Evolutionary conservation across 2,113 vertebrate species (phyloP).

Genomic region (Eulemur rufifrons): DNA sequence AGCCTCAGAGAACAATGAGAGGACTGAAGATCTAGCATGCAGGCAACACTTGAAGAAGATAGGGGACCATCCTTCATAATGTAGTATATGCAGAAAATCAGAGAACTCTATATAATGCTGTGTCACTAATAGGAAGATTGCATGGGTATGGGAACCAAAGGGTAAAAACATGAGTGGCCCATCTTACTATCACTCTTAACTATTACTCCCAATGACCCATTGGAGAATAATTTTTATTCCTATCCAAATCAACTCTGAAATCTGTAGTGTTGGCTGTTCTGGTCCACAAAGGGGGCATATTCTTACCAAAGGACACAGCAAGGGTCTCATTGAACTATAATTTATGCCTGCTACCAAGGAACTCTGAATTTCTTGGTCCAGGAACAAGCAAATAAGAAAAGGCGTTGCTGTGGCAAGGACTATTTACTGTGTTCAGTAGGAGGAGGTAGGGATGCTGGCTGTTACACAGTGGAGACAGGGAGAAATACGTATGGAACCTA

Average conservation of each 20-base stretch:
- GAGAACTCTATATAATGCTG: not conserved
- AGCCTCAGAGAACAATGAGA: not conserved
- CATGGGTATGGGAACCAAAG: not conserved
- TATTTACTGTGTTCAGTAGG: not conserved
- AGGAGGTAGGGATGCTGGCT: not conserved
- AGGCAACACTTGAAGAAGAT: not conserved
- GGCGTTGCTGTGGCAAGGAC: not conserved
- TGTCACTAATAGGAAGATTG: not conserved
- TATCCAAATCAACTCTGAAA: not conserved
- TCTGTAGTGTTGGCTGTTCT: not conserved
- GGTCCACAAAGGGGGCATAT: not conserved
- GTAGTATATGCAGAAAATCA: not conserved
- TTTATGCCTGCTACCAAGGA: not conserved
- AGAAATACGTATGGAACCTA: not conserved
- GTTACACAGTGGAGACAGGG: not conserved
- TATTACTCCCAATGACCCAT: not conserved
- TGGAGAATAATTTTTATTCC: not conserved
- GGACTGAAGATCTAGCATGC: not conserved
- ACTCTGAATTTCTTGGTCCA: not conserved
- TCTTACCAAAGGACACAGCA: not conserved
- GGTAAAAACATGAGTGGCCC: not conserved
- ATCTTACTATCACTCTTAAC: not conserved
- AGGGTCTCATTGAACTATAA: not conserved
- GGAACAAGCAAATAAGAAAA: not conserved
- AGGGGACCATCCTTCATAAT: not conserved